phyloP scores from a whole-genome alignment of 2,797 vertebrate species.

The Tympanoctomys barrerae region DNA sequence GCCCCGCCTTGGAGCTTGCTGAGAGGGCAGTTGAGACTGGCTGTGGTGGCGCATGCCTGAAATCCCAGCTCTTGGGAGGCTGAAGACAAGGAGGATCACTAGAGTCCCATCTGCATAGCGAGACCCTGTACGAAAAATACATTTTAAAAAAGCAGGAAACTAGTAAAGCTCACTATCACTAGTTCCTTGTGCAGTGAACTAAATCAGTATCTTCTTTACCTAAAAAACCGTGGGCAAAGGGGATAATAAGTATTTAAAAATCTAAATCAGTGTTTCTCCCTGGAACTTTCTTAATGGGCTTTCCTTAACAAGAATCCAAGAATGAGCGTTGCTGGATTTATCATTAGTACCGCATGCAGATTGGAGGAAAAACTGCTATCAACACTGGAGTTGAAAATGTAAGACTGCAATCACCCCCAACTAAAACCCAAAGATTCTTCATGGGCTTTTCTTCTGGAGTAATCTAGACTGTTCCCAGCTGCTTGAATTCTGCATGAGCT shows the following conservation, averaged over 20 bases:
- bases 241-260: slow-evolving; percentile 50
- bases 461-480: background rate
- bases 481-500: background rate
- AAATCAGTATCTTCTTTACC: background rate
- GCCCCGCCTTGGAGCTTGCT: accelerated
- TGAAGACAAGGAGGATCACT: too few species aligned
- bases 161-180: background rate
- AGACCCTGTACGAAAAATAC: too few species aligned
- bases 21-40: too few species aligned
- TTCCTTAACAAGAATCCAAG: background rate
- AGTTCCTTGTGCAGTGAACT: background rate
- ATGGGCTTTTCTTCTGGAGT: background rate
- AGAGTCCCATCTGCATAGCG: too few species aligned
- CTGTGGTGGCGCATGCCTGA: too few species aligned
- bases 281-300: background rate
- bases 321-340: slow-evolving; percentile 8
- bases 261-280: background rate
- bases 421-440: background rate
- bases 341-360: background rate
- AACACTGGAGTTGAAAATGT: background rate
- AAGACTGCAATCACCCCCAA: background rate
- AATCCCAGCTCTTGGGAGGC: too few species aligned
- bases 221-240: background rate
- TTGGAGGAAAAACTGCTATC: background rate
- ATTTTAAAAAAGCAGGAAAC: background rate